Evolutionary conservation across 1,140 invertebrate genomes (phyloP).

Genomic region (Palaemon carinicauda): DNA sequence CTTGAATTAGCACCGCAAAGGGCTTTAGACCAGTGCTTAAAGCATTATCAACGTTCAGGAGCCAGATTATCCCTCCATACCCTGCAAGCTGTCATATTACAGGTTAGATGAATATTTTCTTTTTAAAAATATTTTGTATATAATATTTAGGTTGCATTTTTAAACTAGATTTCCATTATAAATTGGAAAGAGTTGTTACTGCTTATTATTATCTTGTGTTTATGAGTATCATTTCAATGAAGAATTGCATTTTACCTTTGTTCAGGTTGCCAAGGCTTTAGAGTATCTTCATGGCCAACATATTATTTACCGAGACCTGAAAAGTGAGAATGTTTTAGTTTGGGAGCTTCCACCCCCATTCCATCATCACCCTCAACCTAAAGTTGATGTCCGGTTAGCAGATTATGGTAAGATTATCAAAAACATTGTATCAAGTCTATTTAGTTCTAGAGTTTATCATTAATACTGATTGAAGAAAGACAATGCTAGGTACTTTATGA

Average conservation of each 20-base stretch:
- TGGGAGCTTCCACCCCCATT: slow-evolving; percentile 89
- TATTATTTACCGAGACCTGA: slow-evolving; percentile 96
- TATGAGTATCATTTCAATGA: no score
- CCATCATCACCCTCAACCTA: slow-evolving; percentile 66
- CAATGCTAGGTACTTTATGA: no score
- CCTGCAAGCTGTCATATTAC: slow-evolving; percentile 85
- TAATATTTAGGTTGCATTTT: neutral
- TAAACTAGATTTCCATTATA: no score
- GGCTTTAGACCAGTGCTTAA: slow-evolving; percentile 82
- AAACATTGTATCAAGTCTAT: neutral
- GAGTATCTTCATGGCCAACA: slow-evolving; percentile 94
- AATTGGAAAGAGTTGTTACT: no score
- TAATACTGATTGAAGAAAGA: no score
- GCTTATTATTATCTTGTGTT: no score
- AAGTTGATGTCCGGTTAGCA: slow-evolving; percentile 89
- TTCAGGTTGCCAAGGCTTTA: slow-evolving; percentile 85
- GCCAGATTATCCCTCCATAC: slow-evolving; percentile 80
- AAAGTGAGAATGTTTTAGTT: slow-evolving; percentile 97
- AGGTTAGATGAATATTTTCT: slow-evolving; percentile 67
- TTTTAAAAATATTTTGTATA: neutral
- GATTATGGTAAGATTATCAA: slow-evolving; percentile 81
- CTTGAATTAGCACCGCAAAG: slow-evolving; percentile 91
- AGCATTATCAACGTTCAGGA: slow-evolving; percentile 83
- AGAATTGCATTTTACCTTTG: slow-evolving; percentile 43
- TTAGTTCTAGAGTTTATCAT: no score